A percentile compares a stretch with the other conserved stretches of the same genome.
Evolutionary conservation across 2,113 vertebrate species (phyloP).

Genomic region (Gallinago media): DNA sequence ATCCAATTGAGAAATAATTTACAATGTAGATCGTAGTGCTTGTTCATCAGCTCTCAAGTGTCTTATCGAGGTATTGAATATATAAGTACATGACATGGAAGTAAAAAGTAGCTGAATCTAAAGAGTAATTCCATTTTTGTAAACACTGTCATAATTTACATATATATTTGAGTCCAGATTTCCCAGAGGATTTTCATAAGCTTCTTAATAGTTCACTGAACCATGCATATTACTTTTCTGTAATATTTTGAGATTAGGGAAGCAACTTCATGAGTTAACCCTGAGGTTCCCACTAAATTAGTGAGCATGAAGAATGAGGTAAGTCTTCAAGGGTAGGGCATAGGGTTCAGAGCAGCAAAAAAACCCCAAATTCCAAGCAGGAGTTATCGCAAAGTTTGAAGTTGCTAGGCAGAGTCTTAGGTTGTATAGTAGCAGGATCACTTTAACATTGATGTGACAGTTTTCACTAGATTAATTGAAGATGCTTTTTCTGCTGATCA

Average conservation of each 20-base stretch:
- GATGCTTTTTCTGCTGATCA: not conserved
- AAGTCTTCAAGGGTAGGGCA: not conserved
- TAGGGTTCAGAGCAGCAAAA: not conserved
- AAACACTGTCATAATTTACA: not conserved
- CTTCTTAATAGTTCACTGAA: not conserved
- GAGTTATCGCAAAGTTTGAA: not conserved
- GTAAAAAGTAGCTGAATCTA: not conserved
- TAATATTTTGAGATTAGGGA: not conserved
- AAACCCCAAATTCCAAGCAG: not conserved
- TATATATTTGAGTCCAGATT: not conserved
- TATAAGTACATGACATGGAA: not conserved
- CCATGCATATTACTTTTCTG: not conserved
- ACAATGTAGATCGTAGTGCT: not conserved
- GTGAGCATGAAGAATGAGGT: not conserved
- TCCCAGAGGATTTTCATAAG: not conserved
- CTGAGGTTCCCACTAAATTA: not conserved
- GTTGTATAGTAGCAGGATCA: not conserved
- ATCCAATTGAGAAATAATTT: not conserved
- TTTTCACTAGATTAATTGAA: not conserved
- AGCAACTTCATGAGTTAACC: not conserved
- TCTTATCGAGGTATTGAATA: not conserved
- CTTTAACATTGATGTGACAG: not conserved
- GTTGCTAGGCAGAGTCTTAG: not conserved
- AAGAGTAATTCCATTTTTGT: not conserved
- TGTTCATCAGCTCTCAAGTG: not conserved